phyloP scores from a whole-genome alignment of 2,888 invertebrate species.

The Abrostola tripartita region DNA sequence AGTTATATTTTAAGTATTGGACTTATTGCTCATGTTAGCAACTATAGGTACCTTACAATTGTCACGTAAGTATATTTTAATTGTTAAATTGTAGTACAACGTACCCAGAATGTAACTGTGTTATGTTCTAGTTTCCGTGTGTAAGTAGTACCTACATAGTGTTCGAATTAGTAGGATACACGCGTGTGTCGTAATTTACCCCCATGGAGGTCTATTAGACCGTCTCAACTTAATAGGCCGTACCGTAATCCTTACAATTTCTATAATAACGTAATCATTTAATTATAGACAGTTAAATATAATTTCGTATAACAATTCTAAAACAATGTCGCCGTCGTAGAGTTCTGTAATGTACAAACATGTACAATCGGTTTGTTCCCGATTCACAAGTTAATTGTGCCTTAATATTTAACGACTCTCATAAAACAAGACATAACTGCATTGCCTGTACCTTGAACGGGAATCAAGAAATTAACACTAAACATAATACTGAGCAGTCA shows the following conservation, averaged over 20 bases:
- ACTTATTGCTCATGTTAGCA: too few species aligned
- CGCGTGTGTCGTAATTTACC: constrained; percentile 18
- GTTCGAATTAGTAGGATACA: not conserved
- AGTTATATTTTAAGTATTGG: too few species aligned
- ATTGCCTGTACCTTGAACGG: constrained; percentile 13
- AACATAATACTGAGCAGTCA: constrained; percentile 38
- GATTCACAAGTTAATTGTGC: constrained; percentile 22
- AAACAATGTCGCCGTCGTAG: constrained; percentile 13
- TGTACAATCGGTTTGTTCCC: constrained; percentile 1
- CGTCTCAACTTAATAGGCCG: constrained; percentile 31
- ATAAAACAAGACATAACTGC: constrained; percentile 28
- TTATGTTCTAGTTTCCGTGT: not conserved
- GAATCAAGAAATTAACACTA: constrained; percentile 35
- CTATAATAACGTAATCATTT: constrained; percentile 34
- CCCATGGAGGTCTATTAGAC: constrained; percentile 15
- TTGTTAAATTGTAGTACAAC: too few species aligned
- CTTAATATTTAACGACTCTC: constrained; percentile 32
- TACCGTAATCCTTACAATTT: constrained; percentile 25
- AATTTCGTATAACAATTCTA: constrained; percentile 13
- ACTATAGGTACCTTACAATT: too few species aligned
- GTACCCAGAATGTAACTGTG: too few species aligned
- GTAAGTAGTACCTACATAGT: not conserved
- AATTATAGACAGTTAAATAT: constrained; percentile 34
- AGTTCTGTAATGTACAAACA: constrained; percentile 5
- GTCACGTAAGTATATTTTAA: too few species aligned